A percentile compares a stretch with the other conserved stretches of the same genome.
Evolutionary conservation across 2,797 vertebrate species (phyloP).

Genomic region (Numenius phaeopus): DNA sequence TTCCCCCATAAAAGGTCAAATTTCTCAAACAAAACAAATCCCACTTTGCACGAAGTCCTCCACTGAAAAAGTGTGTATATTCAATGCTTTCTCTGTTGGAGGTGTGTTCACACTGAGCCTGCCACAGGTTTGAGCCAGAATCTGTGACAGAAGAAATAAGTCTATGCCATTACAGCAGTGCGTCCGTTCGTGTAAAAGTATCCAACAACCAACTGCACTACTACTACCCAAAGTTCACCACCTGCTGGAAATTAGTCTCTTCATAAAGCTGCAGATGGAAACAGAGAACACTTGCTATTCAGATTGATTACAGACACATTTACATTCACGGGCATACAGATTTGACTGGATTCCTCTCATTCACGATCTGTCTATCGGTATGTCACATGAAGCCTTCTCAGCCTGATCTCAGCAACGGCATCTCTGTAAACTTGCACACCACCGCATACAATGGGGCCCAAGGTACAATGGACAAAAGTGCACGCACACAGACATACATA

Average conservation of each 20-base stretch:
- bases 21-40: neutral
- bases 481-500: fast-evolving
- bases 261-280: neutral
- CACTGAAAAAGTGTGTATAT: neutral
- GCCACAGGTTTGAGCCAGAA: neutral
- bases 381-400: neutral
- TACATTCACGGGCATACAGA: fast-evolving
- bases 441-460: fast-evolving
- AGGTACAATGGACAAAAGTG: neutral
- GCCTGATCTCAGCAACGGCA: neutral
- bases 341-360: neutral
- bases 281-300: neutral
- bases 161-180: neutral
- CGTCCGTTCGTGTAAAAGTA: neutral
- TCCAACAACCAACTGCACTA: neutral
- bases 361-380: neutral
- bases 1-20: neutral
- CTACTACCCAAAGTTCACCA: neutral
- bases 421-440: neutral
- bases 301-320: neutral
- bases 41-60: neutral
- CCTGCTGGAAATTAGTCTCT: neutral
- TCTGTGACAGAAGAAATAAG: neutral
- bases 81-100: neutral
- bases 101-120: neutral